A percentile compares a stretch with the other conserved stretches of the same genome.
These are phyloP conservation scores for Desoria tigrina DNA, from an alignment of 2,888 invertebrate species.

Conservation along the genomic window DNA sequence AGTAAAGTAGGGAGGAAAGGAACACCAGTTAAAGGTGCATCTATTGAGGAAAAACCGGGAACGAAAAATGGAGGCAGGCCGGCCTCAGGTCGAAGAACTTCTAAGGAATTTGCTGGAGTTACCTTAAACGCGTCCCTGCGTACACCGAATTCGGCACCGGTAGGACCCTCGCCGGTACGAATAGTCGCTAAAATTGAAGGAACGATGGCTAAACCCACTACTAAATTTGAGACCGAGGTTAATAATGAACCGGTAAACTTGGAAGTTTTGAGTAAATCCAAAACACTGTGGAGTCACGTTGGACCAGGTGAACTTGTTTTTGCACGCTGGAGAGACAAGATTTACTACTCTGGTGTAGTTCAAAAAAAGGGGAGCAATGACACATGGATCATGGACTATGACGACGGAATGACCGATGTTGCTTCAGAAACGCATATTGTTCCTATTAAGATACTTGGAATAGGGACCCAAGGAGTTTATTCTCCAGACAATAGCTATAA, in stretches of 20 bases:
- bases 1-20: constrained; percentile 4
- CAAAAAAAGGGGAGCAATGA: constrained; percentile 62
- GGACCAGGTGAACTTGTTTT: constrained; percentile 58
- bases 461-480: constrained; percentile 43
- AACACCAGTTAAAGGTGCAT: neutral
- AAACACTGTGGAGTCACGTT: constrained; percentile 36
- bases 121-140: no score
- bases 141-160: neutral
- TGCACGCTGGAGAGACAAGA: constrained; percentile 70
- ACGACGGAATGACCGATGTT: constrained; percentile 60
- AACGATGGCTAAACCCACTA: constrained; percentile 27
- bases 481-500: constrained; percentile 46
- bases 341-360: constrained; percentile 68
- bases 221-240: constrained; percentile 34
- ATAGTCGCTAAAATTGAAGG: constrained; percentile 36
- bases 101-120: constrained; percentile 12
- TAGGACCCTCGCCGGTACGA: constrained; percentile 28
- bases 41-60: neutral
- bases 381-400: constrained; percentile 67
- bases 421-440: constrained; percentile 51
- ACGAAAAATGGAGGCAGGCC: no score
- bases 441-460: constrained; percentile 48
- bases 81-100: neutral
- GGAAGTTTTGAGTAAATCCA: constrained; percentile 11
- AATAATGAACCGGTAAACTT: constrained; percentile 36